Evolutionary conservation across 2,797 vertebrate genomes (phyloP).

Genomic region (Mycteria americana): DNA sequence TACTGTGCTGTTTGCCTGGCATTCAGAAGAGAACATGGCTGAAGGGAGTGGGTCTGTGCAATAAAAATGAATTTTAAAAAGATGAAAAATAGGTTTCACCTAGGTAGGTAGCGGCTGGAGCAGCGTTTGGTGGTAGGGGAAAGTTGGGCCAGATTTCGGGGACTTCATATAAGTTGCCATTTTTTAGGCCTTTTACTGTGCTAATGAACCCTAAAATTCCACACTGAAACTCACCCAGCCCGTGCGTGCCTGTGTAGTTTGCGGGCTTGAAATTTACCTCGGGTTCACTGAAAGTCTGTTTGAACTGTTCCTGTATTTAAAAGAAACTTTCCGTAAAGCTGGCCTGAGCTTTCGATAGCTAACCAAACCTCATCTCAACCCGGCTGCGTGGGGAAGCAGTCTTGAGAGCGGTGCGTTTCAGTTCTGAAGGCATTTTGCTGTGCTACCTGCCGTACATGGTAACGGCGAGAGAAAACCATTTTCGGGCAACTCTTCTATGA

Average conservation of each 20-base stretch:
- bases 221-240: neutral
- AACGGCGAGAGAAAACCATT: neutral
- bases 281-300: neutral
- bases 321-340: neutral
- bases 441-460: rapidly evolving
- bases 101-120: neutral
- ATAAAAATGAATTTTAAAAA: neutral
- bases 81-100: neutral
- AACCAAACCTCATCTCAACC: neutral
- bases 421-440: neutral
- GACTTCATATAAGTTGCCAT: rapidly evolving
- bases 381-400: rapidly evolving
- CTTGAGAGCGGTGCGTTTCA: rapidly evolving
- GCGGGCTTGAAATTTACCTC: neutral
- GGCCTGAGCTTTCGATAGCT: neutral
- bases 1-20: neutral
- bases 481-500: neutral
- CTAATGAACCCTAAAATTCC: neutral
- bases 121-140: rapidly evolving
- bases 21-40: neutral
- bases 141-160: neutral
- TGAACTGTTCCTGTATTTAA: neutral
- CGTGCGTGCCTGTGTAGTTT: neutral
- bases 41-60: neutral
- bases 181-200: neutral